phyloP scores from a whole-genome alignment of 2,113 vertebrate genomes.

The Cardinalis cardinalis region DNA sequence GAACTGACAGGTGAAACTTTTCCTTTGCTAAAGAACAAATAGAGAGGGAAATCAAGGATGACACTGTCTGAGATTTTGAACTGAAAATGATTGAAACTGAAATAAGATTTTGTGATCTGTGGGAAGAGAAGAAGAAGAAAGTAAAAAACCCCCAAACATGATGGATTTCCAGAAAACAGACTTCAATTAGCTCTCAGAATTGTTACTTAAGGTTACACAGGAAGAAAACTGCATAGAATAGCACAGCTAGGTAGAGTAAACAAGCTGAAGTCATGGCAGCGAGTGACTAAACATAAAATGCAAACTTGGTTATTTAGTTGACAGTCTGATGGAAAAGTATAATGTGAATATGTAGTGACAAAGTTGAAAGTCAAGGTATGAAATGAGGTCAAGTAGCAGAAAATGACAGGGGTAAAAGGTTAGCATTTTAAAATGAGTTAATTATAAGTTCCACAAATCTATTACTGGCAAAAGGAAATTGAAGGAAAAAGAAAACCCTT shows the following conservation, averaged over 20 bases:
- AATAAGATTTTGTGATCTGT: background rate
- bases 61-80: background rate
- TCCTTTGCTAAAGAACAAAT: background rate
- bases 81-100: background rate
- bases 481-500: background rate
- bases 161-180: background rate
- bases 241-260: background rate
- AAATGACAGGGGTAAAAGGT: background rate
- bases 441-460: background rate
- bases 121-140: background rate
- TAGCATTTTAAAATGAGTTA: background rate
- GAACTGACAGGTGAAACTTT: background rate
- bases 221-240: background rate
- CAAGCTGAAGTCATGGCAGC: background rate
- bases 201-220: background rate
- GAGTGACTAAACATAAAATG: background rate
- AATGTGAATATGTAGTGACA: background rate
- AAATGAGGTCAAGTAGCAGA: background rate
- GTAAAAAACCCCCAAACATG: background rate
- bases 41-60: background rate
- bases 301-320: background rate
- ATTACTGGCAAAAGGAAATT: background rate
- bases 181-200: background rate
- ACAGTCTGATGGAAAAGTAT: background rate
- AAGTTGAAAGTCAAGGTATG: background rate